Conservation (phyloP, 2,113 vertebrate species). For the Elephantulus edwardii region DNA sequence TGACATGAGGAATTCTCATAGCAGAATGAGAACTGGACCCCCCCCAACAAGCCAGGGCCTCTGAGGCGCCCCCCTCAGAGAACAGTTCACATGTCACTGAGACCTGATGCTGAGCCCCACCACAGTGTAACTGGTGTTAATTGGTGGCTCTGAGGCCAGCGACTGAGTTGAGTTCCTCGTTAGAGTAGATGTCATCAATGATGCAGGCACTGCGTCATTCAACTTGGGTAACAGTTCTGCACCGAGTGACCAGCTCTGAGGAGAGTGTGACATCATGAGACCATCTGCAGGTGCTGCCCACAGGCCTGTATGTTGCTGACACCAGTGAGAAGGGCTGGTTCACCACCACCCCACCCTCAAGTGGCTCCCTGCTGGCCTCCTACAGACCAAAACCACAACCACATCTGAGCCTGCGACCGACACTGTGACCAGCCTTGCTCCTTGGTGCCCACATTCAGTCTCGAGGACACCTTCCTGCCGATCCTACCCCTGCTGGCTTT, state of each 20-base stretch:
- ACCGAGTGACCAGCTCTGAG: not conserved
- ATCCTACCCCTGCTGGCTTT: too few relatives aligned
- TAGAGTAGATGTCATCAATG: not conserved
- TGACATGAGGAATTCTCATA: not conserved
- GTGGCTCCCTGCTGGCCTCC: not conserved
- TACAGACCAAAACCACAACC: too few relatives aligned
- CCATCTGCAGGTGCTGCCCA: not conserved
- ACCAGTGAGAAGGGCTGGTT: too few relatives aligned
- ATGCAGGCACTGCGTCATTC: not conserved
- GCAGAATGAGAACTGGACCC: not conserved
- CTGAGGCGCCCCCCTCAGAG: not conserved
- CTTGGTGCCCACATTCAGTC: too few relatives aligned
- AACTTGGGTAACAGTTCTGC: not conserved
- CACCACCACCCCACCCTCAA: not conserved
- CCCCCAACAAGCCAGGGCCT: not conserved
- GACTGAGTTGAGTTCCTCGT: not conserved
- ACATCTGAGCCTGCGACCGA: too few relatives aligned
- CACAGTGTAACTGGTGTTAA: too few relatives aligned
- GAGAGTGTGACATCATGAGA: not conserved
- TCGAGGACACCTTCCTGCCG: too few relatives aligned
- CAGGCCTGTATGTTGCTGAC: not conserved
- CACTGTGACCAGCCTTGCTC: too few relatives aligned
- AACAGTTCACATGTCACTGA: not conserved
- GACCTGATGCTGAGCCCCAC: fast-evolving
- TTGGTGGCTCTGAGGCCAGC: not conserved